Percentiles rank a stretch among this genome's conserved stretches.
Conservation (phyloP, 2,888 invertebrate genomes). For the Byasa hedistus region DNA sequence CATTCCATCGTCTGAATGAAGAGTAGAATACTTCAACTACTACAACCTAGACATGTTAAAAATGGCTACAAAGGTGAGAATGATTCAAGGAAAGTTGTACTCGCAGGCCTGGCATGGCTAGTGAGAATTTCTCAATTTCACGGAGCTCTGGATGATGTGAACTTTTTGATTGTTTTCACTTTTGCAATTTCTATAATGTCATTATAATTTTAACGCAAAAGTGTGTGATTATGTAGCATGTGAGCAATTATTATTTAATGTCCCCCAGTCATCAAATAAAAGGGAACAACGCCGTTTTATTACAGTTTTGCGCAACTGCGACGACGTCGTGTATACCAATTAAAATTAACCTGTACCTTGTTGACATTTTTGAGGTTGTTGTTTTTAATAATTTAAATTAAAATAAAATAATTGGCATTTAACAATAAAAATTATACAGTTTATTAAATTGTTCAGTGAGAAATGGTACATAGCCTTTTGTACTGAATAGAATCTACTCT, state of each 20-base stretch:
- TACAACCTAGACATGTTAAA: too few species aligned
- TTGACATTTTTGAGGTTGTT: slow-evolving; percentile 26
- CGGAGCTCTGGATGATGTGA: too few species aligned
- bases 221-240: slow-evolving; percentile 8
- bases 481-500: too few species aligned
- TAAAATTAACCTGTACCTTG: slow-evolving; percentile 26
- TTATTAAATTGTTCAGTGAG: not conserved
- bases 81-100: too few species aligned
- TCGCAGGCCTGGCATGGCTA: too few species aligned
- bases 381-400: slow-evolving; percentile 23
- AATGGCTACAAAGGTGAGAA: too few species aligned
- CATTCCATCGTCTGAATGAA: too few species aligned
- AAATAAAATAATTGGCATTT: slow-evolving; percentile 24
- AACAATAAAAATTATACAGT: slow-evolving; percentile 16
- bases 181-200: slow-evolving; percentile 21
- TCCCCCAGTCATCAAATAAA: slow-evolving; percentile 26
- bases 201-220: slow-evolving; percentile 19
- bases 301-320: slow-evolving; percentile 19
- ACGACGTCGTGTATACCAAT: slow-evolving; percentile 21
- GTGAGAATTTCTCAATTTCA: too few species aligned
- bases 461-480: not conserved
- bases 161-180: not conserved
- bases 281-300: slow-evolving; percentile 21
- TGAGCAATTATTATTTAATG: slow-evolving; percentile 17
- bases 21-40: too few species aligned